Base-by-base conservation (phyloP, 2,797 vertebrate species). In the Gymnoscopelus braueri region DNA sequence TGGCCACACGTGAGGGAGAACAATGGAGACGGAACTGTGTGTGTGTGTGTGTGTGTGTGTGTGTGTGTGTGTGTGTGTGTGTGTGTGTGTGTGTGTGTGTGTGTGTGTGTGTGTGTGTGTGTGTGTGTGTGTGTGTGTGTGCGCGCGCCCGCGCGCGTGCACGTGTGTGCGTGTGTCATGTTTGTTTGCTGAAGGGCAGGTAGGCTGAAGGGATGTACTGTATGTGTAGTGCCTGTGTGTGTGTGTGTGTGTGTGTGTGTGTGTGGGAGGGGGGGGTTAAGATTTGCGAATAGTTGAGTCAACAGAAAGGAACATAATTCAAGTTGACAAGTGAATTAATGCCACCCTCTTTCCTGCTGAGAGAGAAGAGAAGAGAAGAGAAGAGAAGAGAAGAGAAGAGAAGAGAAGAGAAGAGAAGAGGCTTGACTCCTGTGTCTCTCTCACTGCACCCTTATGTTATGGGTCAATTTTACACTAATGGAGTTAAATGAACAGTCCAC, bases 11-110 rank as follows among this genome's bases (percentile, higher is more conserved):
- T 63, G 79, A 67, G 49, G 14, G 60, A 73, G 55, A 61, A 84
- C 76, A 82, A 85, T 77, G 23, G 67, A 70, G 47, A 19, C 11
- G n/a, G 44, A 71, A 61, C 15, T 65, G 75, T 54, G 51, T 39
- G 50, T 6, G 9, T 15, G 63, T 56, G 55, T 75, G 52, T 11
- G 13, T 48, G 69, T 69, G 54, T 8, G 35, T 15, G 58, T 15
- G 14, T 19, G 39, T 39, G 58, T 60, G 59, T 19, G n/a, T 23
- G 52, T 54, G 47, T 48, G 44, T 48, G 3, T 48, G 47, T 12
- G 47, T 48, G 47, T 48, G 47, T 48, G 52, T 54, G 52, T 54
- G 14, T 54, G 52, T 24, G 52, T 54, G 52, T 2, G 35, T 14
- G 56, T 53, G 47, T 29, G 51, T 48, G 56, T 58, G 56, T 58